phyloP scores from a whole-genome alignment of 2,113 vertebrate genomes.

The Sander vitreus region DNA sequence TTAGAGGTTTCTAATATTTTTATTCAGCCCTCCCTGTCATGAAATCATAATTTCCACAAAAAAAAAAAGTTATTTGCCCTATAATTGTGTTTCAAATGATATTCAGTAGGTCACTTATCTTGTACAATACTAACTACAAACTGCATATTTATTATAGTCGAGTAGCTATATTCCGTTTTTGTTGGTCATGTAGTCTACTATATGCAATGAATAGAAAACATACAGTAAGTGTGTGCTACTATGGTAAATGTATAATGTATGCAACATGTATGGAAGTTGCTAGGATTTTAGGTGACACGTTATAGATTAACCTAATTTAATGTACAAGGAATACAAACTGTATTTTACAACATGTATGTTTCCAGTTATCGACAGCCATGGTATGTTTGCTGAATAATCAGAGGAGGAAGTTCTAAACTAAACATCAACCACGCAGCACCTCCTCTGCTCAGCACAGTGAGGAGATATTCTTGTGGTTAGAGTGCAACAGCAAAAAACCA shows the following conservation, averaged over 20 bases:
- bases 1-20: not conserved
- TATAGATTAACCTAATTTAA: not conserved
- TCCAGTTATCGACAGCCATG: not conserved
- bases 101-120: not conserved
- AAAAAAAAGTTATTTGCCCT: too few species aligned
- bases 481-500: constrained; percentile 25
- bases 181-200: not conserved
- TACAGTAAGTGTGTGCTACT: not conserved
- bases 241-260: not conserved
- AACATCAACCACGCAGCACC: not conserved
- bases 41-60: not conserved
- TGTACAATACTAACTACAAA: too few species aligned
- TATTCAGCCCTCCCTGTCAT: not conserved
- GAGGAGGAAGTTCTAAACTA: constrained; percentile 19
- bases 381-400: not conserved
- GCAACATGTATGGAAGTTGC: not conserved
- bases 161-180: not conserved
- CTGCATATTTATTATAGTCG: too few species aligned
- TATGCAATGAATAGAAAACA: not conserved
- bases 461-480: constrained; percentile 31
- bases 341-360: not conserved
- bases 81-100: not conserved
- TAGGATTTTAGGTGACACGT: not conserved
- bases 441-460: not conserved
- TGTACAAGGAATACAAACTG: not conserved